A percentile compares a stretch with the other conserved stretches of the same genome.
These are phyloP conservation scores for Trachelus tabidus DNA, from an alignment of 2,888 invertebrate species.

Conservation along the genomic window DNA sequence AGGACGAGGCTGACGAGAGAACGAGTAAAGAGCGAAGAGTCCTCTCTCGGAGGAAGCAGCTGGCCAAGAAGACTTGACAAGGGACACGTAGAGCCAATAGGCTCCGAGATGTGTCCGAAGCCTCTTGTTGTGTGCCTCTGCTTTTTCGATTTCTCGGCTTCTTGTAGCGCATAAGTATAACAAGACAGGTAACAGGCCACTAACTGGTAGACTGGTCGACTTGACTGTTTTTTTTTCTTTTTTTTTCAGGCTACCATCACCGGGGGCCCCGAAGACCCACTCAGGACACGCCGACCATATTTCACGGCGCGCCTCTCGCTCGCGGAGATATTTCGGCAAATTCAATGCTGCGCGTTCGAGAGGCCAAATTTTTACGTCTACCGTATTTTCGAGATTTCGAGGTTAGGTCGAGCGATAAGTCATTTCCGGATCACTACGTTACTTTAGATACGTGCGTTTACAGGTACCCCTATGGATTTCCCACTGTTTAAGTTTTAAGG, in stretches of 20 bases:
- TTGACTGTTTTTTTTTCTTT: background rate
- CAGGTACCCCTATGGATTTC: too few species aligned
- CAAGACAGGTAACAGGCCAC: conserved; percentile 17
- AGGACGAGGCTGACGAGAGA: too few species aligned
- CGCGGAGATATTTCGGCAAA: background rate
- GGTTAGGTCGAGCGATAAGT: too few species aligned
- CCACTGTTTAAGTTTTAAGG: too few species aligned
- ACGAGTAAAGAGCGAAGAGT: background rate
- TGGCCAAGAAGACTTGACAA: background rate
- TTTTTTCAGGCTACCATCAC: background rate
- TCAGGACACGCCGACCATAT: background rate
- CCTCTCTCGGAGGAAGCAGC: background rate
- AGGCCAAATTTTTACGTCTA: too few species aligned
- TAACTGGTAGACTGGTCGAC: conserved; percentile 9
- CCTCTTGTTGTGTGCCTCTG: background rate
- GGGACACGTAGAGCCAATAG: background rate
- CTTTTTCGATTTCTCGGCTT: background rate
- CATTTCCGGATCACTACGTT: background rate
- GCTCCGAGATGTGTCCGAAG: background rate
- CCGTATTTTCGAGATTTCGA: too few species aligned
- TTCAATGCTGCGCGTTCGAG: background rate
- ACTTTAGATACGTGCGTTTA: too few species aligned
- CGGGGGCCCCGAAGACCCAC: background rate
- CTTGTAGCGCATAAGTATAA: conserved; percentile 12
- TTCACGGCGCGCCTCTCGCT: background rate